Percentiles rank a stretch among this genome's conserved stretches.
Conservation (phyloP, 2,113 vertebrate genomes). For the Climacteris rufus region DNA sequence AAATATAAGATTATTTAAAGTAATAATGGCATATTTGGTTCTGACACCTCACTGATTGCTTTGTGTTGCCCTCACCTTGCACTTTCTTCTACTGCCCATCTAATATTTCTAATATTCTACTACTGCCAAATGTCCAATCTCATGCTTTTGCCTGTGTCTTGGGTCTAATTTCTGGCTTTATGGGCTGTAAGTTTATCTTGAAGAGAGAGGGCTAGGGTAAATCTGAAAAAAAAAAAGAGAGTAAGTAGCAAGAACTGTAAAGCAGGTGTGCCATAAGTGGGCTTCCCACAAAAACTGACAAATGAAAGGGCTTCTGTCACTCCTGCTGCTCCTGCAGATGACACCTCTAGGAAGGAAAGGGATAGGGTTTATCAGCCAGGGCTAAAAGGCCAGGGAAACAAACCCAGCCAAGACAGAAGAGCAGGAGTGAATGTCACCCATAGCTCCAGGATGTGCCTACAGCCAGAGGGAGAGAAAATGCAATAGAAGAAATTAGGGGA, state of each 20-base stretch:
- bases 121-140: background rate
- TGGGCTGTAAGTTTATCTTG: background rate
- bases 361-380: background rate
- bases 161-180: background rate
- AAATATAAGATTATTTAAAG: background rate
- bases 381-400: background rate
- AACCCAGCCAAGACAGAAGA: background rate
- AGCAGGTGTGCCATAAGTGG: accelerated
- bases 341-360: background rate
- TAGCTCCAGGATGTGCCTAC: background rate
- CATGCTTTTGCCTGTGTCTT: background rate
- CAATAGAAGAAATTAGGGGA: background rate
- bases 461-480: background rate
- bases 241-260: background rate
- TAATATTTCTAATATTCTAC: background rate
- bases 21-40: background rate
- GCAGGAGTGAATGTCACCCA: background rate
- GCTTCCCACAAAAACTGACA: background rate
- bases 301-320: background rate
- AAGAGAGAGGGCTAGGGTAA: background rate
- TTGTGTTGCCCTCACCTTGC: background rate
- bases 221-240: background rate
- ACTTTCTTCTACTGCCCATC: background rate
- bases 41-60: background rate
- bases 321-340: background rate